Evolutionary conservation across 2,797 vertebrate genomes (phyloP), one percentile per base, ranked within the genome.

Genomic region (Poeciliopsis presidionis): DNA sequence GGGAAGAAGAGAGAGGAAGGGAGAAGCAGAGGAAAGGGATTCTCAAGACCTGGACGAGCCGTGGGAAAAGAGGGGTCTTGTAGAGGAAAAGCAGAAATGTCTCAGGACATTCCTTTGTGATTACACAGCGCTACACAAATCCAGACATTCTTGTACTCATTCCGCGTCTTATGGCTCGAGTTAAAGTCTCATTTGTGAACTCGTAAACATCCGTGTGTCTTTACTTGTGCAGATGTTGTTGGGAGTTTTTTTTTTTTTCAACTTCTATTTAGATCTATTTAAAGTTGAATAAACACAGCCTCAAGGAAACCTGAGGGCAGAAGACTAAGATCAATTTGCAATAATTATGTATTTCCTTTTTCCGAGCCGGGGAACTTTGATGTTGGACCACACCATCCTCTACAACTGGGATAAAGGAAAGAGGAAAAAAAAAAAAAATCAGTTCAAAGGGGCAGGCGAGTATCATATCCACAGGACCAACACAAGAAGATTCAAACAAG

Each of bases 101-200:
- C 94, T 94, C 92, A 91, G 93, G 94, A 95, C 95, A 96, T 96
- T 96, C 95, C 95, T 95, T 93, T 94, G 95, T 94, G 95, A 96
- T 96, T 95, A 95, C 95, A 95, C 93, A 94, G 92, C 77, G 88
- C 91, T 85, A 90, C 89, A 94, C 92, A 94, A 94, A 94, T 95
- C 94, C 94, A 95, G 93, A 95, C 95, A 95, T 95, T 95, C 95
- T 93, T 94, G 84, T 77, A 90, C 80, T 91, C 80, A 81, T 92
- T 89, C 72, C 72, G 74, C 88, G 89, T 94, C 90, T 92, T 87
- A 86, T 78, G 72, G 78, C 86, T 82, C 13, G 8, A 88, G 79
- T 88, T 85, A 74, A 85, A 89, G 84, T 84, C 75, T 78, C 69
- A 86, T 81, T 86, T 73, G 74, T 36, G 59, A 86, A 59, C 73